phyloP scores from a whole-genome alignment of 2,888 invertebrate genomes.

The Terebella lapidaria region DNA sequence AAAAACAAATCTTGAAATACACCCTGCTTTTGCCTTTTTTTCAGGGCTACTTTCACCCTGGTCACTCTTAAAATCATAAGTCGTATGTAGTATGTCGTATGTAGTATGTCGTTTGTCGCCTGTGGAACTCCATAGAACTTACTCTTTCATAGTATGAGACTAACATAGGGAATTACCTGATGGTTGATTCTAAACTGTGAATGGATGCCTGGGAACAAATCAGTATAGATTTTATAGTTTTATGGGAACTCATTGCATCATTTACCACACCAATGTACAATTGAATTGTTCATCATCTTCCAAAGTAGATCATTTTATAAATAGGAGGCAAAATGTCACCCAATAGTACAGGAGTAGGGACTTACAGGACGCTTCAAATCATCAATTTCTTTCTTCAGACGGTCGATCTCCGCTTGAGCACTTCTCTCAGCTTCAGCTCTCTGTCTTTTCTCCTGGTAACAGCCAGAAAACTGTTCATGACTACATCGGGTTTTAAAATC shows the following conservation, averaged over 20 bases:
- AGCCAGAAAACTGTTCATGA: too few relatives aligned
- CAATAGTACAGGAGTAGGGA: not conserved
- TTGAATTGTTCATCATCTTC: too few relatives aligned
- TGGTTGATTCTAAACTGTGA: not conserved
- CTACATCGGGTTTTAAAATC: too few relatives aligned
- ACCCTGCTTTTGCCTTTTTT: not conserved
- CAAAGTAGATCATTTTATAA: too few relatives aligned
- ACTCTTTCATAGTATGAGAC: too few relatives aligned
- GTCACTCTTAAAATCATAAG: too few relatives aligned
- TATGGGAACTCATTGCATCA: too few relatives aligned
- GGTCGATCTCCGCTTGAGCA: constrained; percentile 37
- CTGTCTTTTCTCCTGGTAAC: constrained; percentile 32
- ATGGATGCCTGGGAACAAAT: constrained; percentile 17
- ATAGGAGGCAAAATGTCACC: not conserved
- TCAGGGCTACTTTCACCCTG: not conserved
- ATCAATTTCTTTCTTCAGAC: constrained; percentile 13
- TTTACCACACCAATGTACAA: not conserved
- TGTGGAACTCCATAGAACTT: too few relatives aligned
- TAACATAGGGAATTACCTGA: constrained; percentile 7
- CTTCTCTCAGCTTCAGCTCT: constrained; percentile 32
- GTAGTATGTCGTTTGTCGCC: too few relatives aligned
- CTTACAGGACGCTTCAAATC: not conserved
- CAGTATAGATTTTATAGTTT: too few relatives aligned
- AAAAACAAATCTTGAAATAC: not conserved
- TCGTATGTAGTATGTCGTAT: too few relatives aligned